These are phyloP conservation scores for Brassicogethes aeneus DNA, from an alignment of 2,888 invertebrate genomes.

Conservation along the genomic window DNA sequence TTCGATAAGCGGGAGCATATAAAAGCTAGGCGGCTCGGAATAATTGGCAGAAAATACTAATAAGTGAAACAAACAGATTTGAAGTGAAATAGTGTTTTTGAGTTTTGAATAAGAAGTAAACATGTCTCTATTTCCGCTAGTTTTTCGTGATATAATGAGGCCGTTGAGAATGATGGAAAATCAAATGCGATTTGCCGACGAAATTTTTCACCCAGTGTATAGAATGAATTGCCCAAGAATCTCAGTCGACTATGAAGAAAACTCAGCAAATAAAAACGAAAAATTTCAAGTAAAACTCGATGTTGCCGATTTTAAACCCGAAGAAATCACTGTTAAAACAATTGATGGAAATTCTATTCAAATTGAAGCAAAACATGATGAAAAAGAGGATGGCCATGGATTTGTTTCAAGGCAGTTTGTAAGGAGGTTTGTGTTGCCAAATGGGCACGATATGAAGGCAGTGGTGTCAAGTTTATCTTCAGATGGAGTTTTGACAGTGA, in stretches of 20 bases:
- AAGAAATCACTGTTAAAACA: slow-evolving; percentile 70
- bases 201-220: slow-evolving; percentile 17
- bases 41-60: too few species aligned
- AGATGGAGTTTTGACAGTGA: slow-evolving; percentile 64
- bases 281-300: slow-evolving; percentile 65
- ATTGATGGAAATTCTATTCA: slow-evolving; percentile 57
- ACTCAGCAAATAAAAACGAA: slow-evolving; percentile 53
- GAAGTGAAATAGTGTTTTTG: too few species aligned
- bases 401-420: slow-evolving; percentile 68
- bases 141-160: slow-evolving; percentile 25
- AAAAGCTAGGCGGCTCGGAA: background rate
- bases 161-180: slow-evolving; percentile 27
- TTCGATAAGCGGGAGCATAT: background rate
- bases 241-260: slow-evolving; percentile 31
- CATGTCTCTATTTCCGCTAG: slow-evolving; percentile 25
- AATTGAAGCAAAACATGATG: slow-evolving; percentile 70
- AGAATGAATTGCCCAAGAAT: slow-evolving; percentile 16
- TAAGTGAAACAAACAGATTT: too few species aligned
- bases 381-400: slow-evolving; percentile 66
- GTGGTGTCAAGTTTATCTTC: slow-evolving; percentile 67
- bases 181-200: slow-evolving; percentile 25
- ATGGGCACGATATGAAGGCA: slow-evolving; percentile 63
- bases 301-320: slow-evolving; percentile 67
- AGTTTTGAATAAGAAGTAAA: too few species aligned
- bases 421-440: slow-evolving; percentile 65